These are phyloP conservation scores for Periplaneta americana DNA, from an alignment of 1,140 invertebrate genomes.

Conservation along the genomic window DNA sequence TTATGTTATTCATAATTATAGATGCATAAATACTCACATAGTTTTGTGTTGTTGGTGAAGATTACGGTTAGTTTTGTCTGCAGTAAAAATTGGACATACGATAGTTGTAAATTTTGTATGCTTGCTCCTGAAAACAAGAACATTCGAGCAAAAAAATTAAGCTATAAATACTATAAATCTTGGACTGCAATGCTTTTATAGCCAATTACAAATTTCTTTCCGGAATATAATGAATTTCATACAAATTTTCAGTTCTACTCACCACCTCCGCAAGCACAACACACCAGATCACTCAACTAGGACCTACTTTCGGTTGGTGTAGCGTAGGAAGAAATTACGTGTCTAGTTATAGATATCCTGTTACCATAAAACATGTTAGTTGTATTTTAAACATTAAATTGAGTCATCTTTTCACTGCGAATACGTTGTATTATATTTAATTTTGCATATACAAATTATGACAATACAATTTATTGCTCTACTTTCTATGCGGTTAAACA, in stretches of 20 bases:
- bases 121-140: not conserved
- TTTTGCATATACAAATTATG: no score
- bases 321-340: not conserved
- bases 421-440: no score
- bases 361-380: no score
- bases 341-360: no score
- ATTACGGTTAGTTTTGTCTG: not conserved
- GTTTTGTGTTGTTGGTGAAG: not conserved
- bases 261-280: not conserved
- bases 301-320: not conserved
- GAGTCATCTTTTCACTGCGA: no score
- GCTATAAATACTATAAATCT: no score
- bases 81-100: not conserved
- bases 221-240: not conserved
- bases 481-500: no score
- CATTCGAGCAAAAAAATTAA: no score
- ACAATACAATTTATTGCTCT: no score
- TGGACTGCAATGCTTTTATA: no score
- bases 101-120: not conserved
- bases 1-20: no score
- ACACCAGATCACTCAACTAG: not conserved
- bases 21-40: not conserved
- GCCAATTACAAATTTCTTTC: not conserved
- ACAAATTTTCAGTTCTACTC: not conserved
- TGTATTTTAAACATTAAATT: no score